Percentiles rank a stretch among this genome's conserved stretches.
These are phyloP conservation scores for Oikopleura albicans DNA, from an alignment of 23 tunicate genomes.

Conservation along the genomic window DNA sequence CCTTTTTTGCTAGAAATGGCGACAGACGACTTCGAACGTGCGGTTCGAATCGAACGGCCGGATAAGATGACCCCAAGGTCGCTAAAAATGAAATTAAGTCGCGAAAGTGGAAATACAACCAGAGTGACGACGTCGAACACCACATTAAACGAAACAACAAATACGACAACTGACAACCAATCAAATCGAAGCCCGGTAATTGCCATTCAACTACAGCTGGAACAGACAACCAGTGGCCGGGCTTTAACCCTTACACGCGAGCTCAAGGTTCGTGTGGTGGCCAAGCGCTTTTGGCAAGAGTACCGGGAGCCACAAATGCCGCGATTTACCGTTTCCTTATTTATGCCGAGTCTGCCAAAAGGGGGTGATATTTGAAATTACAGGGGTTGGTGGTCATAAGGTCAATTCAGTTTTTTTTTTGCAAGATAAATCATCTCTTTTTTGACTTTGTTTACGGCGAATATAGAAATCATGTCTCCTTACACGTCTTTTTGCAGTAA, in stretches of 20 bases:
- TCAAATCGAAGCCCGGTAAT: background rate
- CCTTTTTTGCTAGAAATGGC: background rate
- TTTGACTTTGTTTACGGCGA: too few relatives aligned
- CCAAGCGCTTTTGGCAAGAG: background rate
- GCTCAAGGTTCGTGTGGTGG: background rate
- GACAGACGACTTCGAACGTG: background rate
- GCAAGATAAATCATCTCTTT: too few relatives aligned
- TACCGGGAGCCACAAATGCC: conserved; percentile 3
- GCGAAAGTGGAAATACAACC: background rate
- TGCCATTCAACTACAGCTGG: background rate
- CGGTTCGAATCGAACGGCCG: background rate
- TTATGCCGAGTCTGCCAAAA: background rate
- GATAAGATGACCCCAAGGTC: background rate
- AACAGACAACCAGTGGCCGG: background rate
- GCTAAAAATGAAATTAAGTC: background rate
- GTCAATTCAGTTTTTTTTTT: too few relatives aligned
- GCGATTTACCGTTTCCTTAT: background rate
- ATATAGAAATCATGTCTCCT: too few relatives aligned
- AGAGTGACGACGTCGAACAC: background rate
- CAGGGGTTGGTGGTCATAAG: too few relatives aligned
- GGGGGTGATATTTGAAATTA: too few relatives aligned
- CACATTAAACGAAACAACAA: background rate
- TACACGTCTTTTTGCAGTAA: too few relatives aligned
- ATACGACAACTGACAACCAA: background rate
- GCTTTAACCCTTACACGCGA: background rate